These are phyloP conservation scores for Phrixothrix hirtus DNA, from an alignment of 2,888 invertebrate species.

Conservation along the genomic window DNA sequence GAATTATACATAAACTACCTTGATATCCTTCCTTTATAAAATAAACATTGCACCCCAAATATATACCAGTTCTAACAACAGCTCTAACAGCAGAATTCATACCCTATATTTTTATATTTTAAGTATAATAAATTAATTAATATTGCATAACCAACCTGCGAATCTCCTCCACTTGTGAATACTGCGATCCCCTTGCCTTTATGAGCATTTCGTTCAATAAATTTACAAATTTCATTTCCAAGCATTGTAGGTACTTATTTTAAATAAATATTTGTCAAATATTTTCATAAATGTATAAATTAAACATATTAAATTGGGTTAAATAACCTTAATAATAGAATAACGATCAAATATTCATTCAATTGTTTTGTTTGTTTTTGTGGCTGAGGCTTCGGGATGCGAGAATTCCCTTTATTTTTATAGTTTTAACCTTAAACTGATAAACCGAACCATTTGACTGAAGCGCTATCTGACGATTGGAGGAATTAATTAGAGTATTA, in stretches of 20 bases:
- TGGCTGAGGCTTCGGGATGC: too few species aligned
- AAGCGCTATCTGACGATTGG: too few species aligned
- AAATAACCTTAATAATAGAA: not conserved
- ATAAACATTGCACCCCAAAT: conserved; percentile 93
- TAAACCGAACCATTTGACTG: too few species aligned
- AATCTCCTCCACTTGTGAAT: conserved; percentile 96
- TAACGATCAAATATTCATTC: not conserved
- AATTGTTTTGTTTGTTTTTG: too few species aligned
- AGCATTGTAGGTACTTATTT: conserved; percentile 18
- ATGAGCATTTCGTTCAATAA: conserved; percentile 84
- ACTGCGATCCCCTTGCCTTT: conserved; percentile 93
- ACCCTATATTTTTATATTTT: conserved; percentile 66
- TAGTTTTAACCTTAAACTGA: too few species aligned
- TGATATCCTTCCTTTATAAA: conserved; percentile 89
- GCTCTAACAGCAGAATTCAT: conserved; percentile 99
- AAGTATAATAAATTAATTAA: too few species aligned
- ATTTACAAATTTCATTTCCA: conserved; percentile 53
- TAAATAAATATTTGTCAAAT: too few species aligned
- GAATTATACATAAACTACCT: conserved; percentile 49
- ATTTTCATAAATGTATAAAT: too few species aligned
- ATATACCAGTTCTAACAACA: conserved; percentile 98
- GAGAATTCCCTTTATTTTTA: too few species aligned
- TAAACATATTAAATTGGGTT: too few species aligned
- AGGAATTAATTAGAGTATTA: too few species aligned
- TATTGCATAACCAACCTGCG: too few species aligned